These are phyloP conservation scores for Jaculus jaculus DNA, from an alignment of 2,113 vertebrate species.

Conservation along the genomic window DNA sequence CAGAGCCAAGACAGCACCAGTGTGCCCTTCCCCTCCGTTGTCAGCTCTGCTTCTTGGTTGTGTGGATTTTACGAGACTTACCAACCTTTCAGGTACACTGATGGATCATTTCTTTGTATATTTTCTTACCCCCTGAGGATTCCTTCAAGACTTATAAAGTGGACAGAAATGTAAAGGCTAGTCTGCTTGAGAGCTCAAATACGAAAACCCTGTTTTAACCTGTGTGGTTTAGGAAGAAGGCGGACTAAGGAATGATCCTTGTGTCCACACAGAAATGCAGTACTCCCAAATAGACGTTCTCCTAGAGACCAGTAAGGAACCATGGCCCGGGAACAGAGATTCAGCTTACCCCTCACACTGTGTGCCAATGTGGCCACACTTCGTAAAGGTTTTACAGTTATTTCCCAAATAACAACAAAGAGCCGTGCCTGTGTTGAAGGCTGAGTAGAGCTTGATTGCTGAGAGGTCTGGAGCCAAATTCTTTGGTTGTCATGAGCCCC, in stretches of 20 bases:
- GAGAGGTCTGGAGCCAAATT: not conserved
- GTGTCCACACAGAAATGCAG: not conserved
- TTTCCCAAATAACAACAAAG: not conserved
- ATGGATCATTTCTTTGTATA: not conserved
- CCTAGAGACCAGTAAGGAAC: not conserved
- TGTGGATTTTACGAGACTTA: constrained; percentile 12
- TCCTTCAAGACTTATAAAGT: not conserved
- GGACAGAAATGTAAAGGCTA: not conserved
- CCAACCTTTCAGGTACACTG: not conserved
- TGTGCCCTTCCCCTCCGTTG: too few relatives aligned
- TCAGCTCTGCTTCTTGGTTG: too few relatives aligned
- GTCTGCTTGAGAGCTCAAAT: not conserved
- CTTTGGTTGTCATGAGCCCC: too few relatives aligned
- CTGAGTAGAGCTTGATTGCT: not conserved
- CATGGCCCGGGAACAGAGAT: too few relatives aligned
- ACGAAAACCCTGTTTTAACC: not conserved
- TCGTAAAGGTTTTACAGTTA: too few relatives aligned
- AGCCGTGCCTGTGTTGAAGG: not conserved
- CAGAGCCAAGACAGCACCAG: too few relatives aligned
- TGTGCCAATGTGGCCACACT: not conserved
- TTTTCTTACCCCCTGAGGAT: not conserved
- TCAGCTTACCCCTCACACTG: not conserved
- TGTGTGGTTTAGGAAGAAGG: not conserved
- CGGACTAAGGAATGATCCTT: not conserved
- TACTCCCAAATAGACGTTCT: not conserved